Conservation (phyloP, 2,113 vertebrate species). For the Takifugu flavidus region DNA sequence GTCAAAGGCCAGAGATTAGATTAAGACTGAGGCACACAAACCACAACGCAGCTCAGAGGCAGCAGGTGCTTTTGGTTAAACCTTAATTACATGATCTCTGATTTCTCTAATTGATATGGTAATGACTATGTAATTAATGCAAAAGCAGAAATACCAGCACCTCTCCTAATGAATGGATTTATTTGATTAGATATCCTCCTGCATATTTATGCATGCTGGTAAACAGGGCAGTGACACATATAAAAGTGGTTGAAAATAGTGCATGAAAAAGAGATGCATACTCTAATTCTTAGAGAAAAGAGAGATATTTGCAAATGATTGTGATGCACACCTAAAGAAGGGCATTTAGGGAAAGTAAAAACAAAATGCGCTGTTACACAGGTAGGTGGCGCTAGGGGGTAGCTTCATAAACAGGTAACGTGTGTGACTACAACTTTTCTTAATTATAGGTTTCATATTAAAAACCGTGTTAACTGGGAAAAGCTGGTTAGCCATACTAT, state of each 20-base stretch:
- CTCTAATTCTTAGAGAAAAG: not conserved
- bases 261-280: not conserved
- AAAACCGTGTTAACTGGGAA: not conserved
- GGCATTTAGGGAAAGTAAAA: not conserved
- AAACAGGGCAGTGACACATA: constrained; percentile 31
- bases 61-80: constrained; percentile 81
- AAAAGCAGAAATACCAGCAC: constrained; percentile 78
- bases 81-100: constrained; percentile 83
- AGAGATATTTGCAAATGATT: not conserved
- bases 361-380: constrained; percentile 18
- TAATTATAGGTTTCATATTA: not conserved
- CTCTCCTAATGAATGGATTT: constrained; percentile 76
- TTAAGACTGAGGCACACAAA: constrained; percentile 56
- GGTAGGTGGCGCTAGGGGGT: constrained; percentile 64
- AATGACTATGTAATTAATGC: constrained; percentile 82
- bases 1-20: constrained; percentile 70
- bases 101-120: constrained; percentile 83
- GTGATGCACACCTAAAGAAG: not conserved
- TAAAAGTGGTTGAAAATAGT: not conserved
- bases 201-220: constrained; percentile 71
- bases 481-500: not conserved
- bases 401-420: constrained; percentile 12
- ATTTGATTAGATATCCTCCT: constrained; percentile 76
- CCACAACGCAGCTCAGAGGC: constrained; percentile 55
- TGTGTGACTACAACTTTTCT: constrained; percentile 3